Evolutionary conservation across 2,888 invertebrate species (phyloP), one percentile per base, ranked within the genome.

Genomic region (Teinopalpus imperialis): DNA sequence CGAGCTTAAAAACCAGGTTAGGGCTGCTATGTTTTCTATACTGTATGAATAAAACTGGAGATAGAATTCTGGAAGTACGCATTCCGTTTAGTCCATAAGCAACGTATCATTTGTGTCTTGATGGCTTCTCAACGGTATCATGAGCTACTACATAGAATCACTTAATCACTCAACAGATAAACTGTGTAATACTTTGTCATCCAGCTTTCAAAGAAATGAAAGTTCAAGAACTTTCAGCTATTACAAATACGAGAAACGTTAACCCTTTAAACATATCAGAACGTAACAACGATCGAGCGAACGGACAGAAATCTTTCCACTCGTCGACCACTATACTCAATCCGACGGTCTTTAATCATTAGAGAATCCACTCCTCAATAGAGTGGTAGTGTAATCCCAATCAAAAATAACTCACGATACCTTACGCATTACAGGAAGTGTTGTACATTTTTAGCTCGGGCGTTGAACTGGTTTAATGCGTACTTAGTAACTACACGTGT

Each of bases 391-490:
- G 57, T 66, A 66, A 66, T 66, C 61, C 59, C 50, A 58, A 61
- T 65, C 61, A 49, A 57, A 57, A 66, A 66, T 63, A 58, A 57
- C 59, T 54, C 58, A 56, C 53, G 36, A 57, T 49, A 59, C 59
- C 55, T 56, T 53, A 49, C 43, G 34, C 55, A 57, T 61, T 69
- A 70, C 72, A 68, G 74, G 71, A 72, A 76, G 70, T 64, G 35
- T 32, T 42, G 66, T 65, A 73, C 81, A 57, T 63, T 82, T 75
- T 80, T 83, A 83, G 81, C 66, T 53, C 74, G 82, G 70, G 31
- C 81, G 56, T 62, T 74, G 81, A 82, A 70, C 83, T 57, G n/a
- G n/a, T n/a, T n/a, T n/a, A n/a, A n/a, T n/a, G 53, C 48, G 62
- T 62, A 70, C 67, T 57, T 61, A 54, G 30, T 39, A 34, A 35